Conservation (phyloP, 2,888 invertebrate species). For the Aspidiotus rigidus region DNA sequence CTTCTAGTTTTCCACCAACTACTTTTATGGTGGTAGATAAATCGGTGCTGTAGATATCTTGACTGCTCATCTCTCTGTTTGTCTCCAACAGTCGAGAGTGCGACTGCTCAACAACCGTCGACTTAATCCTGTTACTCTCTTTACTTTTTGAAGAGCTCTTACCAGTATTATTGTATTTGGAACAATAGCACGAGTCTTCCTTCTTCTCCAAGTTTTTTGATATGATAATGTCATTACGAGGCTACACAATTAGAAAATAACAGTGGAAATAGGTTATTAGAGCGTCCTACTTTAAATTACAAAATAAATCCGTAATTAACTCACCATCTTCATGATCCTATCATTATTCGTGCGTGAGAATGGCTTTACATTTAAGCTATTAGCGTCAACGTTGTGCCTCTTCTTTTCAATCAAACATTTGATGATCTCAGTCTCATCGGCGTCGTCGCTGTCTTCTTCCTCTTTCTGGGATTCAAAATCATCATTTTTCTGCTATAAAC, state of each 20-base stretch:
- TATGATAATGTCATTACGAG: constrained; percentile 5
- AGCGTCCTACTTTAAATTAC: not conserved
- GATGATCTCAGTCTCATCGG: constrained; percentile 13
- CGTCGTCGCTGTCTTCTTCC: constrained; percentile 36
- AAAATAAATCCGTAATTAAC: not conserved
- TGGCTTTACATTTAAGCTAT: constrained; percentile 17
- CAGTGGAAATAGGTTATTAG: too few relatives aligned
- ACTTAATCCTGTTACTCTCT: constrained; percentile 15
- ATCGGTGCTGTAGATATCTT: not conserved
- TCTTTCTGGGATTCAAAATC: not conserved
- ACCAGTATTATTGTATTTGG: constrained; percentile 7
- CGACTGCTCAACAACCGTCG: not conserved
- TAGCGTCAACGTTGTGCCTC: constrained; percentile 7
- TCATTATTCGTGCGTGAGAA: constrained; percentile 12
- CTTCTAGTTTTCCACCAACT: constrained; percentile 11
- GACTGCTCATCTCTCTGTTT: constrained; percentile 18
- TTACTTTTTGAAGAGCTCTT: constrained; percentile 10
- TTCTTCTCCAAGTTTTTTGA: constrained; percentile 27
- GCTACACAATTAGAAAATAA: not conserved
- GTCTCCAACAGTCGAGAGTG: not conserved
- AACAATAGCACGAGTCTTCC: constrained; percentile 23
- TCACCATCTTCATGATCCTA: constrained; percentile 15
- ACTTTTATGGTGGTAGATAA: not conserved
- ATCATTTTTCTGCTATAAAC: not conserved
- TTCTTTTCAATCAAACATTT: constrained; percentile 5